Base-by-base conservation (phyloP, 2,797 vertebrate species). In the Lithobates pipiens region DNA sequence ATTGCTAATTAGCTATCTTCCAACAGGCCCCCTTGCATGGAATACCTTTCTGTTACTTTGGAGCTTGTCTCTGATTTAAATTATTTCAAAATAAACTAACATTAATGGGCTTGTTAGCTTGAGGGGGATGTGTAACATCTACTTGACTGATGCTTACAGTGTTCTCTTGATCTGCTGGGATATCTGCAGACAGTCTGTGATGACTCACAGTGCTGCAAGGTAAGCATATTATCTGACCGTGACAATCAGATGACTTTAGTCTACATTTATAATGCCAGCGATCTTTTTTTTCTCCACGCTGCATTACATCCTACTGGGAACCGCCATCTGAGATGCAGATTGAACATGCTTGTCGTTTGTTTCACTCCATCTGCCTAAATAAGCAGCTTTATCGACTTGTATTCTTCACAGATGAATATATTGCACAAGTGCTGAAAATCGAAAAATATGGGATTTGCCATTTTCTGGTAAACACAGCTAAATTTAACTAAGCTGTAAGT, bases 131-230 rank as follows among this genome's bases (percentile, higher is more conserved):
- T 79, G 85, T 86, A 86, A 86, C 80, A 86, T 83, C 75, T 72
- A 72, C 68, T 83, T 77, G 80, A 86, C 80, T 79, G 69, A 83
- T 79, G 76, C 85, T 83, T 86, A 73, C 76, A 79, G 85, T 78
- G 57, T 77, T 78, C 57, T 83, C 69, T 61, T 79, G 74, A 83
- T 86, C 80, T 83, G 85, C 80, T 75, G 76, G 68, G 70, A 86
- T 78, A 79, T 82, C 75, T 83, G 76, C 76, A 86, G 85, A 82
- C 75, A 82, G 85, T 69, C 75, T 54, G 69, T 69, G 76, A 77
- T 86, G 80, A 86, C 85, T 86, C 85, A 86, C 29, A 68, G 76
- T 79, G 85, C 85, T 86, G 85, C 69, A 83, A 86, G 85, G 85
- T 86, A 83, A 86, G 80, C 85, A 86, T 83, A 83, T 83, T 86